These are phyloP conservation scores for Acyrthosiphon pisum DNA, from an alignment of 1,140 invertebrate species.

Conservation along the genomic window DNA sequence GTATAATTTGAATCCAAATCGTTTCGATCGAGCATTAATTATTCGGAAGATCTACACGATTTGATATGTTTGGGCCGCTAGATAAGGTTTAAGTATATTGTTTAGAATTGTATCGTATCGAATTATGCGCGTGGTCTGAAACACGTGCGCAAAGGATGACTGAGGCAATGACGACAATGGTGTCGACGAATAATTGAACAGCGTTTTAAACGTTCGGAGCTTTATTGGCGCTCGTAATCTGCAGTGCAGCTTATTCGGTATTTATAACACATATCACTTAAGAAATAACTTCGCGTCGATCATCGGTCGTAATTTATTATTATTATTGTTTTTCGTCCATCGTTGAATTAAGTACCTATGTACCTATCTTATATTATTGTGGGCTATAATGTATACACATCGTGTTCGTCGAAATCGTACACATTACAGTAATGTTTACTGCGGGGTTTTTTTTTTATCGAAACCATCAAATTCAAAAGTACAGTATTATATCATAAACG, in stretches of 20 bases:
- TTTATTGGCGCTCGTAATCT: not conserved
- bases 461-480: not conserved
- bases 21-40: not conserved
- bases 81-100: no score
- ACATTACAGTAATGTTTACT: not conserved
- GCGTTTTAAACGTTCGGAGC: not conserved
- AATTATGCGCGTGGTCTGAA: not conserved
- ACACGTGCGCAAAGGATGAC: not conserved
- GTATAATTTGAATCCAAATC: not conserved
- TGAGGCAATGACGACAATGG: not conserved
- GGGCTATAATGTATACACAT: not conserved
- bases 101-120: no score
- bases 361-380: not conserved
- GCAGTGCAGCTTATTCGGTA: not conserved
- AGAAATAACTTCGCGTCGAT: not conserved
- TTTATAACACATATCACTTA: not conserved
- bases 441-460: not conserved
- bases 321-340: not conserved
- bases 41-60: not conserved
- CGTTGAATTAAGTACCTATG: not conserved
- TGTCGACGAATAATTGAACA: not conserved
- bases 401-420: not conserved
- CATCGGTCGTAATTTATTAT: not conserved
- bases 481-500: not conserved
- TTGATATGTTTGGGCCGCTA: not conserved